Evolutionary conservation across 2,888 invertebrate genomes (phyloP).

Genomic region (Tribolium freemani): DNA sequence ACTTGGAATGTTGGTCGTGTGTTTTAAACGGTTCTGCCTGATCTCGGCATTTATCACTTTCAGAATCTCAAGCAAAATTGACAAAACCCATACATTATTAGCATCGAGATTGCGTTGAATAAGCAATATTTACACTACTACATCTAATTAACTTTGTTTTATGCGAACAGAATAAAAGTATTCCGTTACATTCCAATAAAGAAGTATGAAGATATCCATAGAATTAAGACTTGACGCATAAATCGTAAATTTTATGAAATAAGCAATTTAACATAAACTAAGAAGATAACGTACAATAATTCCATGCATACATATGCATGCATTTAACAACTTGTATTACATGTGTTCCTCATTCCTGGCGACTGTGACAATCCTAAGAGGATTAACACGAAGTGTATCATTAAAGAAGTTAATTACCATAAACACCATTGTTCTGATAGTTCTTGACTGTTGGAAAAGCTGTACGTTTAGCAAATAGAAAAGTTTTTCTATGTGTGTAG

Average conservation of each 20-base stretch:
- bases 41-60: not conserved
- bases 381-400: slow-evolving; percentile 1
- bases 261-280: not conserved
- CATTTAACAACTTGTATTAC: not conserved
- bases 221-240: not conserved
- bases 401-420: not conserved
- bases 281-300: not conserved
- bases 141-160: not conserved
- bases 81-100: not conserved
- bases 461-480: not conserved
- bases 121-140: not conserved
- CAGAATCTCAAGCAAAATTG: not conserved
- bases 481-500: not conserved
- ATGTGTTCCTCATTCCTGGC: not conserved
- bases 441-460: not conserved
- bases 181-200: not conserved
- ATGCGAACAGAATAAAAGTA: not conserved
- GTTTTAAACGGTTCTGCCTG: not conserved
- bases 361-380: not conserved
- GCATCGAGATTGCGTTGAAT: not conserved
- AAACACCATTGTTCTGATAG: not conserved
- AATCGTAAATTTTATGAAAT: not conserved
- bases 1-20: not conserved
- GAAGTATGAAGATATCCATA: not conserved
- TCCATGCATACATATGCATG: not conserved